These are phyloP conservation scores for Brachionus calyciflorus DNA, from an alignment of 1,140 invertebrate species.

Conservation along the genomic window DNA sequence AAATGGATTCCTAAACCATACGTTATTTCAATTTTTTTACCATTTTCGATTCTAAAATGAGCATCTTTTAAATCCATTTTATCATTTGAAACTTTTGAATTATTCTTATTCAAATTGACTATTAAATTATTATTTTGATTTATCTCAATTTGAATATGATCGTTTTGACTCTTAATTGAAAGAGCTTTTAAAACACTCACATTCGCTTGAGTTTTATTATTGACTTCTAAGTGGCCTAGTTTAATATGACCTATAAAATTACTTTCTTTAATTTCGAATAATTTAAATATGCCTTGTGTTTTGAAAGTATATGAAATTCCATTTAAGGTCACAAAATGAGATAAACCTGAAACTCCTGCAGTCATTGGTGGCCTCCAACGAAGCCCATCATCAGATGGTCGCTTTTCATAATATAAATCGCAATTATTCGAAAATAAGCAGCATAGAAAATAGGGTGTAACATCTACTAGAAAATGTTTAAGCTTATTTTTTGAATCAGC, in stretches of 20 bases:
- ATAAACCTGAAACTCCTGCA: slow-evolving; percentile 80
- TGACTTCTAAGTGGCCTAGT: too few species aligned
- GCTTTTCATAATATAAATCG: not conserved
- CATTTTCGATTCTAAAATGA: too few species aligned
- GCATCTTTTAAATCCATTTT: too few species aligned
- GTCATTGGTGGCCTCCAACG: not conserved
- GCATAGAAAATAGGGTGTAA: not conserved
- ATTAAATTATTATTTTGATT: too few species aligned
- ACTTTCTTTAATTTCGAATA: slow-evolving; percentile 62
- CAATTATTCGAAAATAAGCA: not conserved
- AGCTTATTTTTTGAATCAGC: not conserved
- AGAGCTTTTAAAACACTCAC: too few species aligned
- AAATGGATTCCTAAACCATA: too few species aligned
- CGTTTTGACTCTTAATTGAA: too few species aligned
- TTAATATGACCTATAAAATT: slow-evolving; percentile 46
- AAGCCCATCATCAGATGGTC: not conserved
- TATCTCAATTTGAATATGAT: too few species aligned
- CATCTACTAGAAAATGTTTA: not conserved
- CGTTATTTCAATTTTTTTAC: too few species aligned
- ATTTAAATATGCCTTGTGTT: slow-evolving; percentile 86
- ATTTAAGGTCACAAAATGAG: slow-evolving; percentile 88
- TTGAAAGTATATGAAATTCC: slow-evolving; percentile 86
- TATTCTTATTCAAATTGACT: too few species aligned
- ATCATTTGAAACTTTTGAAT: too few species aligned
- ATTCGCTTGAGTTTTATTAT: too few species aligned